phyloP scores from a whole-genome alignment of 2,888 invertebrate genomes.

The Dryomyza anilis region DNA sequence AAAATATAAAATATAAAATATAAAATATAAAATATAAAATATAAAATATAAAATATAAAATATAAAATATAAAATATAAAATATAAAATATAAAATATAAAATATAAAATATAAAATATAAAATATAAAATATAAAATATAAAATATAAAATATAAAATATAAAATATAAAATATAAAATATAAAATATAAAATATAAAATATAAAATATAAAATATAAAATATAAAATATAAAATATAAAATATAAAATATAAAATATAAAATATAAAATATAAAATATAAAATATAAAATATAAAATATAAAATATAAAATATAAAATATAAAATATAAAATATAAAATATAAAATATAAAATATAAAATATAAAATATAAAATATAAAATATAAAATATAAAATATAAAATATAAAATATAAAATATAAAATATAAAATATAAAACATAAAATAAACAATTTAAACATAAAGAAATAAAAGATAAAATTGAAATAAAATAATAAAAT shows the following conservation, averaged over 20 bases:
- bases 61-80: neutral
- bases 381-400: neutral
- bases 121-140: neutral
- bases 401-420: neutral
- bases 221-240: neutral
- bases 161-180: neutral
- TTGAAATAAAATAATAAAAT: neutral
- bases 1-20: no score
- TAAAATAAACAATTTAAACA: neutral
- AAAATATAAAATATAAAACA: neutral
- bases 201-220: neutral
- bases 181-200: neutral
- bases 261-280: neutral
- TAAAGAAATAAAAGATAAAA: neutral
- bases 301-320: neutral
- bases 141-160: neutral
- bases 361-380: neutral
- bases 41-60: neutral
- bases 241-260: neutral
- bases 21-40: no score
- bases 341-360: neutral
- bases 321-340: neutral
- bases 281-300: neutral
- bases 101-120: neutral
- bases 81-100: neutral